A percentile compares a stretch with the other conserved stretches of the same genome.
Evolutionary conservation across 2,113 vertebrate genomes (phyloP).

Genomic region (Apteryx owenii): DNA sequence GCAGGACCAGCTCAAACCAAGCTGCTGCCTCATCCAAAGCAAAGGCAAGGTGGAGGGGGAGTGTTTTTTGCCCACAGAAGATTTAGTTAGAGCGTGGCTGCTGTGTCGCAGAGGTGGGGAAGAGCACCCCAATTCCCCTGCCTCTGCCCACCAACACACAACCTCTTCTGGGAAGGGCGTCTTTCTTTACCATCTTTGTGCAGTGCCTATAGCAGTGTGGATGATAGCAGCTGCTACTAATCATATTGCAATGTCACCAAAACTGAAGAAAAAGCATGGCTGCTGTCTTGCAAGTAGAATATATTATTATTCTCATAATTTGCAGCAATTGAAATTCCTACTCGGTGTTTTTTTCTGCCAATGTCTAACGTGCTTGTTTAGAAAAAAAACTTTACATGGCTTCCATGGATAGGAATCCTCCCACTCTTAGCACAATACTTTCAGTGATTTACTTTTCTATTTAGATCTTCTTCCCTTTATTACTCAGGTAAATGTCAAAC

Average conservation of each 20-base stretch:
- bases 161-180: neutral
- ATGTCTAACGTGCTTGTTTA: neutral
- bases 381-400: neutral
- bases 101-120: neutral
- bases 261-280: neutral
- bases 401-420: neutral
- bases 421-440: neutral
- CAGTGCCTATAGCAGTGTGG: neutral
- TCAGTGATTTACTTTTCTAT: neutral
- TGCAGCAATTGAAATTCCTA: neutral
- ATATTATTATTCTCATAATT: neutral
- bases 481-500: constrained; percentile 21
- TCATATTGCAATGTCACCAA: neutral
- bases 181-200: neutral
- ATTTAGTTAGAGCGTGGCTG: neutral
- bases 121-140: neutral
- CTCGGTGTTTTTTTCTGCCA: neutral
- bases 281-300: neutral
- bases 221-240: neutral
- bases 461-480: neutral
- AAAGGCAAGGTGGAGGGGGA: neutral
- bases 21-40: neutral
- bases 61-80: neutral
- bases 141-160: neutral
- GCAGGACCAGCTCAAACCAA: neutral